Conservation (phyloP, 2,797 vertebrate genomes). For the Pseudochaenichthys georgianus region DNA sequence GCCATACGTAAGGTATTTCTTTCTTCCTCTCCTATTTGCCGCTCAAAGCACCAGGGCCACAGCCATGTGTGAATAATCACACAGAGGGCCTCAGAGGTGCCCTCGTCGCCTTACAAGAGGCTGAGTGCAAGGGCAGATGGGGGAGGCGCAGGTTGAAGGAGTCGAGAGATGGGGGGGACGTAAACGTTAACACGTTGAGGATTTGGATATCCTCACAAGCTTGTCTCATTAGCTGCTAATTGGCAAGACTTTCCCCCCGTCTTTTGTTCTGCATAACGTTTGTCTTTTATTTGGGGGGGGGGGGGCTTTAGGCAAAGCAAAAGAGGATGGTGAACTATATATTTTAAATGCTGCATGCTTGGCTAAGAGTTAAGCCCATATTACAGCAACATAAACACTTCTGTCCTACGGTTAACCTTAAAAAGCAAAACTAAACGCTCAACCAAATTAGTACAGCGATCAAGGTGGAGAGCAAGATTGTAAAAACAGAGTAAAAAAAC, state of each 20-base stretch:
- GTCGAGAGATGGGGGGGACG: constrained; percentile 64
- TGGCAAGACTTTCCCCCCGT: constrained; percentile 83
- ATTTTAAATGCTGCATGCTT: constrained; percentile 80
- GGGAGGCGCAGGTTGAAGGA: constrained; percentile 70
- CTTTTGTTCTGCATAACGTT: constrained; percentile 85
- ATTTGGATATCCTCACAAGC: constrained; percentile 89
- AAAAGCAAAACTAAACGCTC: constrained; percentile 83
- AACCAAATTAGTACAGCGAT: constrained; percentile 81
- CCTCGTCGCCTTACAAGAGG: constrained; percentile 76
- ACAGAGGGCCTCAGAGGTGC: constrained; percentile 78
- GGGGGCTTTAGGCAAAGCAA: background rate
- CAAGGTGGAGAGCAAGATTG: constrained; percentile 34
- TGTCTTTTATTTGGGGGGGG: constrained; percentile 70
- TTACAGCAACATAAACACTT: constrained; percentile 85
- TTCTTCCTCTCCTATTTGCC: constrained; percentile 72
- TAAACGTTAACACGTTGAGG: constrained; percentile 86
- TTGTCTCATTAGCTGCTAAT: constrained; percentile 91
- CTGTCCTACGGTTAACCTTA: constrained; percentile 86
- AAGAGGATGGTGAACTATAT: constrained; percentile 71
- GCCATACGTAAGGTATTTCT: constrained; percentile 82
- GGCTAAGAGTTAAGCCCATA: constrained; percentile 76
- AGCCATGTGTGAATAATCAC: constrained; percentile 88
- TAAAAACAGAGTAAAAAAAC: constrained; percentile 40
- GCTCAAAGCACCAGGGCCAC: constrained; percentile 75
- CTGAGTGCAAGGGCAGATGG: constrained; percentile 79